Evolutionary conservation across 2,888 invertebrate species (phyloP).

Genomic region (Clusia tigrina): DNA sequence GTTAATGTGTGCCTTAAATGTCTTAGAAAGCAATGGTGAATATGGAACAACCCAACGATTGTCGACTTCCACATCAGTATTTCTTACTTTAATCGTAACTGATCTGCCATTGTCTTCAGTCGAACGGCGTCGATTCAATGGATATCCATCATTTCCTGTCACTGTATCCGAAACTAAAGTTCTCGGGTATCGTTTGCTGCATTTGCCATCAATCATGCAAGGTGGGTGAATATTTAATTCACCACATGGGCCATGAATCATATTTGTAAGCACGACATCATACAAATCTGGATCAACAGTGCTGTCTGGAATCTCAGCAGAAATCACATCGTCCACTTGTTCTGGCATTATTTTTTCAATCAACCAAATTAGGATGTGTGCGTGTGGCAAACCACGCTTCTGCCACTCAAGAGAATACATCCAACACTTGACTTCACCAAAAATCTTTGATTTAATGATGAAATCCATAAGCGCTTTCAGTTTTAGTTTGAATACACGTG

Average conservation of each 20-base stretch:
- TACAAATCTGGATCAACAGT: no score
- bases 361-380: constrained; percentile 48
- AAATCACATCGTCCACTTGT: no score
- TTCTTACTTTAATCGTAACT: constrained; percentile 4
- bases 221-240: no score
- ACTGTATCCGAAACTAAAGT: constrained; percentile 45
- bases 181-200: no score
- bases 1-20: constrained; percentile 54
- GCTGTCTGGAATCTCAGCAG: no score
- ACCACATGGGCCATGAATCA: no score
- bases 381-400: constrained; percentile 50
- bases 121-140: constrained; percentile 53
- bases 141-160: constrained; percentile 56
- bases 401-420: constrained; percentile 51
- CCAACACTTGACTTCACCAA: no score
- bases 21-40: constrained; percentile 45
- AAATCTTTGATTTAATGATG: no score
- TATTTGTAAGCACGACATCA: constrained; percentile 47
- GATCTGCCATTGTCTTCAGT: constrained; percentile 35
- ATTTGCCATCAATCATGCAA: no score
- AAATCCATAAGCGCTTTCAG: no score
- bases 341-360: constrained; percentile 38
- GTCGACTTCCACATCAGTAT: constrained; percentile 35
- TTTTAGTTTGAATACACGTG: no score
- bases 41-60: constrained; percentile 56